Evolutionary conservation across 2,113 vertebrate genomes (phyloP).

Genomic region (Struthio camelus): DNA sequence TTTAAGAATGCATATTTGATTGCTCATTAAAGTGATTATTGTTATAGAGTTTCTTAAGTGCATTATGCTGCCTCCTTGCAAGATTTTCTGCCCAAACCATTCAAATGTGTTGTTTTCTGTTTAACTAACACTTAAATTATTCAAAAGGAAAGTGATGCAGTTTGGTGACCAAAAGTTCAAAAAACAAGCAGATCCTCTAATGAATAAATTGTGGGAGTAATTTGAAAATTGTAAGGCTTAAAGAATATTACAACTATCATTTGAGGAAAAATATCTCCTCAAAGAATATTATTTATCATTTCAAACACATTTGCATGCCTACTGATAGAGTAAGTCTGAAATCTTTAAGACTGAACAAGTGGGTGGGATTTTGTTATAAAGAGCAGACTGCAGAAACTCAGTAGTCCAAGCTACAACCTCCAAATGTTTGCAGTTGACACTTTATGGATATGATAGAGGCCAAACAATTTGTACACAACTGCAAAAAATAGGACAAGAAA

Average conservation of each 20-base stretch:
- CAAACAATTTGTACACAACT: not conserved
- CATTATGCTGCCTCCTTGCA: not conserved
- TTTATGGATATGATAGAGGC: not conserved
- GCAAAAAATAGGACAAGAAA: not conserved
- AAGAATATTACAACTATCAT: not conserved
- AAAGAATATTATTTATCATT: not conserved
- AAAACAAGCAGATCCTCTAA: constrained; percentile 15
- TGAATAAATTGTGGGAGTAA: not conserved
- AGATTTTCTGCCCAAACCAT: not conserved
- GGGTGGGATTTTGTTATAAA: not conserved
- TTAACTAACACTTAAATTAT: not conserved
- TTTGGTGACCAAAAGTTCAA: not conserved
- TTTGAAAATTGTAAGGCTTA: constrained; percentile 9
- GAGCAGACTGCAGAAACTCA: not conserved
- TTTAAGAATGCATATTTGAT: constrained; percentile 49
- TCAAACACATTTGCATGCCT: not conserved
- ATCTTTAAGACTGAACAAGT: not conserved
- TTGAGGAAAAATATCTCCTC: not conserved
- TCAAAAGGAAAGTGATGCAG: not conserved
- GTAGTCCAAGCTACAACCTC: not conserved
- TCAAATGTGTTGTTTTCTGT: not conserved
- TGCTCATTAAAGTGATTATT: constrained; percentile 52
- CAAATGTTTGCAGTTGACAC: not conserved
- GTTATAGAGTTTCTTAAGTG: not conserved
- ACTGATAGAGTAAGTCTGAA: not conserved